Base-by-base conservation (phyloP, 1,140 invertebrate genomes). In the Drosophila teissieri region DNA sequence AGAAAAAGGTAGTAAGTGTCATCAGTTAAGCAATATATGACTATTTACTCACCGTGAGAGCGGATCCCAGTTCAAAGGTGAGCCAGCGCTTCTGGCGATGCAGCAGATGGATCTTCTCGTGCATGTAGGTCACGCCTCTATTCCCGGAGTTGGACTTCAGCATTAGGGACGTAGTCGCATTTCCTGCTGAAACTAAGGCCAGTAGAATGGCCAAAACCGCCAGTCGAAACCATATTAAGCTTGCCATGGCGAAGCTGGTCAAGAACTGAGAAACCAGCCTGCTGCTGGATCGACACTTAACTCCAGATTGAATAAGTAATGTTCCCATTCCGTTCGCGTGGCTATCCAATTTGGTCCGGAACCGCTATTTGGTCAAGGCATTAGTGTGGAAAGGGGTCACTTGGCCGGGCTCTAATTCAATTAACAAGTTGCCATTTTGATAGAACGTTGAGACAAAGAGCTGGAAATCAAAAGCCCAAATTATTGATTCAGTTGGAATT, bases 1-100 rank as follows among this genome's bases (percentile, higher is more conserved):
- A 31, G 7, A 2, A 31, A 31, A 31, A 31, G 8, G 10, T 10
- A 31, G 31, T 31, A 31, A 10, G 7, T 10, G 7, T 7, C 8
- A 31, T 31, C 3, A 31, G 2, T 10, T 31, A 31, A 8, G 3
- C 2, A 3, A 2, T 31, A 31, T 2, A 31, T 31, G 8, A 31
- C 2, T 31, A 31, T 31, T 31, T 10, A 75, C 83, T 63, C 11
- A 88, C 83, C 11, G 83, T 83, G 0, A 88, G 7, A 1, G 84
- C 27, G 6, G 67, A 53, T 15, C 83, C 79, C 63, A 79, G 39
- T 5, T 88, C 83, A 6, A 83, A 88, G 24, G 78, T 82, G 14
- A 88, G 84, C 83, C 83, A 88, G 12, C 83, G 67, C 49, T 88
- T 88, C n/a, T 83, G 67, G 1, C 83, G 72, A 15, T 67, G 61